A percentile compares a stretch with the other conserved stretches of the same genome.
Conservation (phyloP, 2,888 invertebrate genomes). For the Beris morrisii region DNA sequence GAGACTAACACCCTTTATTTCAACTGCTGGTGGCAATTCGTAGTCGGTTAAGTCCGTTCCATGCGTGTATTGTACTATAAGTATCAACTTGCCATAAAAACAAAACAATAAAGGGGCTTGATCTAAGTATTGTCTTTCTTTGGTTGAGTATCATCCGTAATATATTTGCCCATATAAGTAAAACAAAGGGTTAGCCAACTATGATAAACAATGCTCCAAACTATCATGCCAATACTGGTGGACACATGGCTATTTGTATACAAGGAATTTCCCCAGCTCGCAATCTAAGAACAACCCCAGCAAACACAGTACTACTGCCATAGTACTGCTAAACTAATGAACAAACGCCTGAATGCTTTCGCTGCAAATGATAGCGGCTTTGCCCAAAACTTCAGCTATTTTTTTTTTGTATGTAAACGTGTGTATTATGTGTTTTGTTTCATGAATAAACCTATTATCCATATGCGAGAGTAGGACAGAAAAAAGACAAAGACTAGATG, state of each 20-base stretch:
- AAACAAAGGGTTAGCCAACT: constrained; percentile 96
- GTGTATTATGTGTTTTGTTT: too few species aligned
- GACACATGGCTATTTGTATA: constrained; percentile 82
- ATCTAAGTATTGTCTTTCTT: constrained; percentile 84
- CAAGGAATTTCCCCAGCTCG: constrained; percentile 67
- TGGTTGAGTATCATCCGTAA: constrained; percentile 97
- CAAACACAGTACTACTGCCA: too few species aligned
- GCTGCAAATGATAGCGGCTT: too few species aligned
- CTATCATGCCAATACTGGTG: constrained; percentile 91
- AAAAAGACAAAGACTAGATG: too few species aligned
- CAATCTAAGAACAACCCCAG: constrained; percentile 63
- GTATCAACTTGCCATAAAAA: constrained; percentile 84
- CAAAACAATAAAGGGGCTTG: constrained; percentile 88
- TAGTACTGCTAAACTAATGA: too few species aligned
- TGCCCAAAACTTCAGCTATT: too few species aligned
- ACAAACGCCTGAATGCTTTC: too few species aligned
- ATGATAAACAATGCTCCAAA: constrained; percentile 98
- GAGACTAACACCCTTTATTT: constrained; percentile 68
- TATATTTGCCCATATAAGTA: constrained; percentile 90
- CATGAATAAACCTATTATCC: too few species aligned
- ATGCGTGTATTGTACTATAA: constrained; percentile 84
- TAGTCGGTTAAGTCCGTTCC: constrained; percentile 82
- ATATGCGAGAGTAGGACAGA: too few species aligned
- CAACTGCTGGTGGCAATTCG: constrained; percentile 74
- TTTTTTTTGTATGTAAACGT: too few species aligned